These are phyloP conservation scores for Eupeodes corollae DNA, from an alignment of 1,140 invertebrate species.

Conservation along the genomic window DNA sequence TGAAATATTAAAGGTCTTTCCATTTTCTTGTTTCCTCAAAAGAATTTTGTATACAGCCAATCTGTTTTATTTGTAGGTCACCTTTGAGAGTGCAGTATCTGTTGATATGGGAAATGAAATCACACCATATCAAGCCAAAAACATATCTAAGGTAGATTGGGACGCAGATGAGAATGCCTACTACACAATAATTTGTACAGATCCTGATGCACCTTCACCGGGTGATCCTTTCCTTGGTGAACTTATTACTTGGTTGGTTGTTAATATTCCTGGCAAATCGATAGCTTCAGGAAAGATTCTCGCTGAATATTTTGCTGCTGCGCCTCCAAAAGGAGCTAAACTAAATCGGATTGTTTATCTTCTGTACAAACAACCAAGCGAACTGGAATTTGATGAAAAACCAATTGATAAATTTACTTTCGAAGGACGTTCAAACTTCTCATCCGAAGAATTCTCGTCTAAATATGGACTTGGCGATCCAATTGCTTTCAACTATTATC, in stretches of 20 bases:
- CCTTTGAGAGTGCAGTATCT: constrained; percentile 43
- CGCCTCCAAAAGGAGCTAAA: constrained; percentile 72
- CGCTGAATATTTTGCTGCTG: constrained; percentile 76
- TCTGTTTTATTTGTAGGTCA: constrained; percentile 20
- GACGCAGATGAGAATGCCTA: constrained; percentile 44
- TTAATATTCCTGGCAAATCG: constrained; percentile 73
- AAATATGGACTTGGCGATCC: too few relatives aligned
- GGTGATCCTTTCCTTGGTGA: constrained; percentile 65
- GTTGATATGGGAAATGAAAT: constrained; percentile 55
- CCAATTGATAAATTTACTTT: too few relatives aligned
- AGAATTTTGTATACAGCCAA: too few relatives aligned
- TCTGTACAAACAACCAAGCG: constrained; percentile 67
- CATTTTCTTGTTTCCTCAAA: too few relatives aligned
- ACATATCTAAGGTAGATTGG: constrained; percentile 54
- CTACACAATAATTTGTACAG: constrained; percentile 64
- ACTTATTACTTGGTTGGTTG: constrained; percentile 87
- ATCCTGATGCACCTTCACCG: constrained; percentile 53
- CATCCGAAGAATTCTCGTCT: too few relatives aligned
- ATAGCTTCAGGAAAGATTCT: constrained; percentile 61
- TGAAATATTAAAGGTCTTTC: too few relatives aligned
- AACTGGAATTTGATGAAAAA: too few relatives aligned
- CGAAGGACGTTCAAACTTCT: too few relatives aligned
- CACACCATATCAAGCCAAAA: constrained; percentile 57
- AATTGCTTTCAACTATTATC: too few relatives aligned
- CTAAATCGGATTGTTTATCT: constrained; percentile 87